Percentiles rank a stretch among this genome's conserved stretches.
Conservation (phyloP, 2,797 vertebrate genomes). For the Aquila chrysaetos region DNA sequence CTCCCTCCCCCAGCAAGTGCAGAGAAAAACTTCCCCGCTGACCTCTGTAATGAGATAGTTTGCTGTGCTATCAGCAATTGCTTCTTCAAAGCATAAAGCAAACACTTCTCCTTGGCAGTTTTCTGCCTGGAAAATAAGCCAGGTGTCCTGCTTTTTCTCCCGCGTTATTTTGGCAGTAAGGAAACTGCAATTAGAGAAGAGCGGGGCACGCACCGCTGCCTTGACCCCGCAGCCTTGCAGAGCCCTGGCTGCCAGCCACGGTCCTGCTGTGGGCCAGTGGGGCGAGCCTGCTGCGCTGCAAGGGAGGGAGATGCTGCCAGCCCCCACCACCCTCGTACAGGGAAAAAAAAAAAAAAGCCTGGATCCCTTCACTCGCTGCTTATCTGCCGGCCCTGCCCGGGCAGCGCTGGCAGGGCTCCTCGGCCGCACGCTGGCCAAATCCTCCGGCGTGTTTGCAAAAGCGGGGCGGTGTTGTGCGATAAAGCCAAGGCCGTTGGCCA, state of each 20-base stretch:
- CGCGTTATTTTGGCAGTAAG: background rate
- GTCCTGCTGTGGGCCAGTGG: too few relatives aligned
- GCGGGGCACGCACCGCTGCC: fast-evolving
- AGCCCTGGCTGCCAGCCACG: fast-evolving
- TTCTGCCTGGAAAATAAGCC: background rate
- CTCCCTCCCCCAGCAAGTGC: background rate
- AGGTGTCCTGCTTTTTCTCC: background rate
- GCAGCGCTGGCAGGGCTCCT: background rate
- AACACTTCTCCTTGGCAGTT: background rate
- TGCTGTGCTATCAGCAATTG: background rate
- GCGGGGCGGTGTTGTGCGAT: fast-evolving
- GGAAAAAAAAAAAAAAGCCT: background rate
- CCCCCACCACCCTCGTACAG: fast-evolving
- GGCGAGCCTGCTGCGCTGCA: background rate
- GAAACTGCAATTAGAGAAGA: fast-evolving
- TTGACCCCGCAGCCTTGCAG: background rate
- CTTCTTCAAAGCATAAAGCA: background rate
- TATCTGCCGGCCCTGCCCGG: background rate
- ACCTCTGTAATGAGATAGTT: background rate
- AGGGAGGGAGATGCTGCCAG: background rate
- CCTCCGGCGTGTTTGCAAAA: fast-evolving
- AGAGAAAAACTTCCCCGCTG: background rate
- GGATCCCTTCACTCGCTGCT: fast-evolving
- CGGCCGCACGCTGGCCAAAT: fast-evolving
- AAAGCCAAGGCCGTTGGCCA: background rate